Evolutionary conservation across 2,888 invertebrate genomes (phyloP).

Genomic region (Athalia circularis): DNA sequence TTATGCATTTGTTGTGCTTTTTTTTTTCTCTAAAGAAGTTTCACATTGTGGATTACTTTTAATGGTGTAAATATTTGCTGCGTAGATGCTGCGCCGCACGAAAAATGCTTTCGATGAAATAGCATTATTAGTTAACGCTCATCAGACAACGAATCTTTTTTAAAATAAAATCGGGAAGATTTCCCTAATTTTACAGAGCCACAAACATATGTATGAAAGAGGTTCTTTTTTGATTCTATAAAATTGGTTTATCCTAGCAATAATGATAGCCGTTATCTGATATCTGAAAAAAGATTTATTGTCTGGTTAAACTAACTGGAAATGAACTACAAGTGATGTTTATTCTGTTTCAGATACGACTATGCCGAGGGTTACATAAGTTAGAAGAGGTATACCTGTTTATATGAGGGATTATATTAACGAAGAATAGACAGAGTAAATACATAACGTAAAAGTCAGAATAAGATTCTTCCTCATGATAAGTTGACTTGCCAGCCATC

Average conservation of each 20-base stretch:
- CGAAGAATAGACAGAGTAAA: constrained; percentile 45
- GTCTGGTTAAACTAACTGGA: too few relatives aligned
- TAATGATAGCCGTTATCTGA: too few relatives aligned
- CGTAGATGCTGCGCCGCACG: background rate
- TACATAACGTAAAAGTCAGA: constrained; percentile 55
- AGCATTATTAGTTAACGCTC: background rate
- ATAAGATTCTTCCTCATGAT: constrained; percentile 70
- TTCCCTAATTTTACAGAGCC: too few relatives aligned
- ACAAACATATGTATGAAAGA: too few relatives aligned
- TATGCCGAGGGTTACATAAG: constrained; percentile 70
- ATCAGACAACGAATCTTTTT: background rate
- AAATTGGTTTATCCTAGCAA: too few relatives aligned
- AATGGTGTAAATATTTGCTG: background rate
- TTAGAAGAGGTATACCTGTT: constrained; percentile 69
- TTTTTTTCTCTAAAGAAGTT: background rate
- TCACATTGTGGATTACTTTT: background rate
- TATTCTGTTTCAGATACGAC: constrained; percentile 66
- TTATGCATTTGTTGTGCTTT: background rate
- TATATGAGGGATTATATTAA: constrained; percentile 63
- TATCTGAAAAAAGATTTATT: too few relatives aligned
- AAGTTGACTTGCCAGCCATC: constrained; percentile 73
- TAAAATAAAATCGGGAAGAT: background rate
- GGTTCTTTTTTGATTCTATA: too few relatives aligned
- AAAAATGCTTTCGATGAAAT: constrained; percentile 17
- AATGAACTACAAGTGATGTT: background rate